Evolutionary conservation across 2,888 invertebrate genomes (phyloP).

Genomic region (Epistrophella euchroma): DNA sequence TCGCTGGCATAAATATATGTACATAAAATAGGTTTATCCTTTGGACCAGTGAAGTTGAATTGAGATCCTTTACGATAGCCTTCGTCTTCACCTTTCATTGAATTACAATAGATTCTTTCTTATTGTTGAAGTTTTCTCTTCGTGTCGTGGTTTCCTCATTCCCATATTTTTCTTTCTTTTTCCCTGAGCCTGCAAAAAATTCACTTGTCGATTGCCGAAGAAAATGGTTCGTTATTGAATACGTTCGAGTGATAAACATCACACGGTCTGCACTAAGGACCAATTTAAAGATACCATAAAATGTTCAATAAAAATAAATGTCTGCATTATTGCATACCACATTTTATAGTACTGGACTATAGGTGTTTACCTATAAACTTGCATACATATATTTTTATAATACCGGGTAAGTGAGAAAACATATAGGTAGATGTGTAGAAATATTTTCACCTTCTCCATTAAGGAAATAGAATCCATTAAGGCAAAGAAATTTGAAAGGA

Average conservation of each 20-base stretch:
- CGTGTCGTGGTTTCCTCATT: background rate
- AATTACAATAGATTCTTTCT: slow-evolving; percentile 57
- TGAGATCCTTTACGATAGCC: slow-evolving; percentile 41
- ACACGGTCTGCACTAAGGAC: slow-evolving; percentile 72
- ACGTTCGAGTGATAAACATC: slow-evolving; percentile 74
- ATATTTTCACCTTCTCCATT: slow-evolving; percentile 22
- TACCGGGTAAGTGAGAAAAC: background rate
- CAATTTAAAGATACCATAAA: slow-evolving; percentile 74
- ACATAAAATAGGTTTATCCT: slow-evolving; percentile 35
- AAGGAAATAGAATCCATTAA: slow-evolving; percentile 34
- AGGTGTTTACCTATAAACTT: background rate
- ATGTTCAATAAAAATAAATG: slow-evolving; percentile 75
- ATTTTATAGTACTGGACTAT: slow-evolving; percentile 57
- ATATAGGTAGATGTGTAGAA: background rate
- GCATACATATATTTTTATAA: background rate
- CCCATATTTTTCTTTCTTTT: background rate
- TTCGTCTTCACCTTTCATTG: slow-evolving; percentile 44
- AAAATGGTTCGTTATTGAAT: slow-evolving; percentile 74
- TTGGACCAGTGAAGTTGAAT: slow-evolving; percentile 31
- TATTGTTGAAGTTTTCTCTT: slow-evolving; percentile 34
- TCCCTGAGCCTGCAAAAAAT: slow-evolving; percentile 28
- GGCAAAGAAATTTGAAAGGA: slow-evolving; percentile 27
- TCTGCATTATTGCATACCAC: slow-evolving; percentile 73
- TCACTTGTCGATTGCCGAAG: slow-evolving; percentile 70
- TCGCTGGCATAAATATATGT: background rate